Evolutionary conservation across 1,140 invertebrate species (phyloP), one percentile per base, ranked within the genome.

Genomic region (Tenebrio molitor): DNA sequence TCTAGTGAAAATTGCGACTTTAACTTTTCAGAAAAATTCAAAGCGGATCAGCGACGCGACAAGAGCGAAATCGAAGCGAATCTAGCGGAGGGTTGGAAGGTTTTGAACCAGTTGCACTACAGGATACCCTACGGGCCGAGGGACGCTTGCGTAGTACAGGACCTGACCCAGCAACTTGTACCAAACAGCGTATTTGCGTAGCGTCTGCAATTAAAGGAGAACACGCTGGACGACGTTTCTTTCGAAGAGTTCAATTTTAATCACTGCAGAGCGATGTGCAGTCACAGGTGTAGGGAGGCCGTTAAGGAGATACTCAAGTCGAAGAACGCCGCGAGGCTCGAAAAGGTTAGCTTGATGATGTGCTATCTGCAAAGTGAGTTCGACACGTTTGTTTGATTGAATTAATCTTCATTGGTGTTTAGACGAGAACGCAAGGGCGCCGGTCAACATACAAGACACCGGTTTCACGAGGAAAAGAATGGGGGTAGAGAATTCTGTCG

Each of bases 181-280:
- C n/a, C n/a, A n/a, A n/a, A n/a, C n/a, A n/a, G n/a, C n/a, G 2
- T 10, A 29, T 29, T 15, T 50, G 44, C 41, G 50, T 58, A 69
- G 67, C 25, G 23, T n/a, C 12, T 69, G 39, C 14, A 34, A 58
- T 58, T 25, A 21, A 39, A 46, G 10, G 34, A 36, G 16, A 21
- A 5, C 6, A 39, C 33, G 14, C n/a, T 69, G 12, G 53, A 69
- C 23, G 41, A 16, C 15, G 58, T 69, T 5, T 34, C 21, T 58
- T 69, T 69, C 41, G 29, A 58, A 44, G 67, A 69, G 15, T 29
- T 69, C 1, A 69, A 69, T 69, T 69, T 69, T 36, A 17, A 58
- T 12, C 46, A 69, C 53, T n/a, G 8, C 21, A n/a, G 23, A 8
- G 10, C 10, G 12, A 10, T 14, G 12, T 69, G 67, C 12, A 41